These are phyloP conservation scores for Acholoe squamosa DNA, from an alignment of 2,888 invertebrate species.

Conservation along the genomic window DNA sequence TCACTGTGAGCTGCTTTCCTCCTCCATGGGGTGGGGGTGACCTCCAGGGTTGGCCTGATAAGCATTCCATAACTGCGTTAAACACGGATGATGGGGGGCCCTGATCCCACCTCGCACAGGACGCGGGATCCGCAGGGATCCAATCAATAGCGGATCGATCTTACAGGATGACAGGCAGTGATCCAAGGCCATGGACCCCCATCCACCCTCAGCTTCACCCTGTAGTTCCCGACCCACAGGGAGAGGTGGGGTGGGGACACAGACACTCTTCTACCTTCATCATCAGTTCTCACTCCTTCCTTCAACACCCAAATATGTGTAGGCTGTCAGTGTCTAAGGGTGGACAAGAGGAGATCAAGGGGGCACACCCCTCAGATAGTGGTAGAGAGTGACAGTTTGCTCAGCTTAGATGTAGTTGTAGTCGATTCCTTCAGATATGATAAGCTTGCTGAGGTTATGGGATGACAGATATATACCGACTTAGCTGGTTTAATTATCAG, in stretches of 20 bases:
- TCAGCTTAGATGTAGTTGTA: no score
- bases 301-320: no score
- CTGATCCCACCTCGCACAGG: not conserved
- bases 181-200: not conserved
- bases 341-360: no score
- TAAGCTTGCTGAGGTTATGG: no score
- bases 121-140: not conserved
- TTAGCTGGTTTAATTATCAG: no score
- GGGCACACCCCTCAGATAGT: not conserved
- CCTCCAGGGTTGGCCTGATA: not conserved
- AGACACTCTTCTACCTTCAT: not conserved
- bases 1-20: not conserved
- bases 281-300: not conserved
- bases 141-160: slow-evolving; percentile 8
- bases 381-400: no score
- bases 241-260: no score
- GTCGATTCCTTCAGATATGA: no score
- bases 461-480: no score
- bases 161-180: not conserved
- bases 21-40: not conserved
- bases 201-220: not conserved
- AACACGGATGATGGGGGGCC: not conserved
- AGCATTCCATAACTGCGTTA: slow-evolving; percentile 27
- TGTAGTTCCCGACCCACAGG: not conserved
- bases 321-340: no score